Conservation (phyloP, 2,797 vertebrate species). For the Megalops cyprinoides region DNA sequence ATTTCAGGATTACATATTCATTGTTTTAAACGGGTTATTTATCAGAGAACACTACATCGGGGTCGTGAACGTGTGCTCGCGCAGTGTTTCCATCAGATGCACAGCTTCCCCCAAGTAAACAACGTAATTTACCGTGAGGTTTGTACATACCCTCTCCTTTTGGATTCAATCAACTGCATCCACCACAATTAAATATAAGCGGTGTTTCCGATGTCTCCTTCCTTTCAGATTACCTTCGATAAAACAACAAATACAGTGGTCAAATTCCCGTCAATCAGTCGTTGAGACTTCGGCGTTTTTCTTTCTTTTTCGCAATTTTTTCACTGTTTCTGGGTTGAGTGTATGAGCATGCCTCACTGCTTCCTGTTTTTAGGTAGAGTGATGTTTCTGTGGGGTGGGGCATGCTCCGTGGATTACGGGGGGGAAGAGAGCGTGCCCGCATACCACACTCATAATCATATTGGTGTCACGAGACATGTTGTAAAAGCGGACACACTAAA, state of each 20-base stretch:
- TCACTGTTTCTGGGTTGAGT: constrained; percentile 17
- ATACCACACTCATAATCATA: neutral
- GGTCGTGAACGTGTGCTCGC: neutral
- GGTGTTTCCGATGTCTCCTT: neutral
- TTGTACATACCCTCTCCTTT: constrained; percentile 18
- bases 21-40: neutral
- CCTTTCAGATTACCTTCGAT: neutral
- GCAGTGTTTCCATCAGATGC: neutral
- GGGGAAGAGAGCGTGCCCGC: neutral
- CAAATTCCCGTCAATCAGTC: neutral
- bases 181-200: constrained; percentile 11
- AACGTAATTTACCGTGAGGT: constrained; percentile 9
- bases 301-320: neutral
- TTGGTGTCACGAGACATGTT: constrained; percentile 11
- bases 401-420: constrained; percentile 14
- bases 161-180: constrained; percentile 16
- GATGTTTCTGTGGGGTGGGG: constrained; percentile 22
- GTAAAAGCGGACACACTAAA: neutral
- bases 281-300: neutral
- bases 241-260: neutral
- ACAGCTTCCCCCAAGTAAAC: neutral
- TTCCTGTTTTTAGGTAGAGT: constrained; percentile 24
- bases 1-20: constrained; percentile 6
- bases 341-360: neutral
- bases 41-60: neutral